Base-by-base conservation (phyloP, 2,797 vertebrate genomes). In the Rhinophrynus dorsalis region DNA sequence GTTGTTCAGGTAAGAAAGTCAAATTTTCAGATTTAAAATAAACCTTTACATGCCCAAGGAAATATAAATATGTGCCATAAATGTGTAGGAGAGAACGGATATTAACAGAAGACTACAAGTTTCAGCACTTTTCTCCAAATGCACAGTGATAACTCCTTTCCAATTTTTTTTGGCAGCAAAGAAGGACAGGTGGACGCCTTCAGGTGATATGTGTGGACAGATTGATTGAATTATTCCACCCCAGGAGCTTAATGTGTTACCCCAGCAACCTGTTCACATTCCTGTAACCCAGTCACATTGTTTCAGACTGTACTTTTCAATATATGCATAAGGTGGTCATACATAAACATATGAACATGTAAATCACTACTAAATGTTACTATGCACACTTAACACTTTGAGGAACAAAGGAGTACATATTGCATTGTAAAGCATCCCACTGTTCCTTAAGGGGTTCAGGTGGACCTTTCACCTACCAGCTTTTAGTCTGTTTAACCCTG, bases 171-270 rank as follows among this genome's bases (percentile, higher is more conserved):
- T 73, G 62, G 70, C 70, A 73, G 70, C 37, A 52, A 47, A 60
- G 32, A 37, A 73, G 62, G 70, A 73, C 70, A 73, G 70, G 70
- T 73, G 70, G 70, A 64, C 70, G 70, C 62, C 70, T 73, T 60
- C 55, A 73, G 70, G 70, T 73, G 55, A 73, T 66, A 60, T 59
- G 55, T 73, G 70, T 35, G 70, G 70, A 73, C 62, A 60, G 70
- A 73, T 73, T 73, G 62, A 73, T 73, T 73, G 70, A 73, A 73
- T 73, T 73, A 73, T 73, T 73, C 70, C 70, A 73, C 70, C 62
- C 70, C 21, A 18, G 37, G 70, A 73, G 70, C 66, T 73, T 73
- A 73, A 67, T 60, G 70, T 67, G 62, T 73, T 73, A 66, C 70
- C 70, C 67, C 70, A 67, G 70, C 70, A 73, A 73, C 70, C 70